Percentiles rank a stretch among this genome's conserved stretches.
Evolutionary conservation across 2,113 vertebrate species (phyloP).

Genomic region (Lampris megalopsis): DNA sequence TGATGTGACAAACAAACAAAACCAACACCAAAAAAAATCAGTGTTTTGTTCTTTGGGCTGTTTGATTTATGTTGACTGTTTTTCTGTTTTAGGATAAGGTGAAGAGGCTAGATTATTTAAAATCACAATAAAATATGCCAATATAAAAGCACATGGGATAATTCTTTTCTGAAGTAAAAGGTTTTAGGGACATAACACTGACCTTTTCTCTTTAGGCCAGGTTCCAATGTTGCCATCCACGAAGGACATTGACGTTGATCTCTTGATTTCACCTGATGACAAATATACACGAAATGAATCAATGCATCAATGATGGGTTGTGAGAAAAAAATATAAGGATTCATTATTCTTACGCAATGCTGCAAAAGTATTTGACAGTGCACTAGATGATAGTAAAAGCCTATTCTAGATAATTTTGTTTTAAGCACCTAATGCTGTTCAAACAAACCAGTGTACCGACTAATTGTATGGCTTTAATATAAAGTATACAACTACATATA

Average conservation of each 20-base stretch:
- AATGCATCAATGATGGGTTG: background rate
- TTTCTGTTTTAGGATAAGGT: background rate
- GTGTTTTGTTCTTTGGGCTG: no score
- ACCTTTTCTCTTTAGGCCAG: conserved; percentile 98
- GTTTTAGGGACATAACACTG: background rate
- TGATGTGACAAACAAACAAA: conserved; percentile 65
- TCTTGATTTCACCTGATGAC: conserved; percentile 90
- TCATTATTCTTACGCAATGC: no score
- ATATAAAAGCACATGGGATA: background rate
- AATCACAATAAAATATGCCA: background rate
- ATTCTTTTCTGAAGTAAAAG: background rate
- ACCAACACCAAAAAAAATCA: background rate
- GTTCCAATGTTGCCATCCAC: conserved; percentile 95
- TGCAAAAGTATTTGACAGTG: background rate
- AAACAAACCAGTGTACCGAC: no score
- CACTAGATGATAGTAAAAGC: no score
- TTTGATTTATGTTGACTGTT: no score
- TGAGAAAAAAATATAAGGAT: no score
- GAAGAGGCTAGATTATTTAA: background rate
- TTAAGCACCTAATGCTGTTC: no score
- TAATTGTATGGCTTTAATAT: no score
- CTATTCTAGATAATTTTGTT: no score
- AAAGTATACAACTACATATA: no score
- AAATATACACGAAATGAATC: conserved; percentile 14
- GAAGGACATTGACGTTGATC: conserved; percentile 97